Evolutionary conservation across 37 sponge, comb jelly and placozoan species (phyloP).

Genomic region (Chondrosia reniformis): DNA sequence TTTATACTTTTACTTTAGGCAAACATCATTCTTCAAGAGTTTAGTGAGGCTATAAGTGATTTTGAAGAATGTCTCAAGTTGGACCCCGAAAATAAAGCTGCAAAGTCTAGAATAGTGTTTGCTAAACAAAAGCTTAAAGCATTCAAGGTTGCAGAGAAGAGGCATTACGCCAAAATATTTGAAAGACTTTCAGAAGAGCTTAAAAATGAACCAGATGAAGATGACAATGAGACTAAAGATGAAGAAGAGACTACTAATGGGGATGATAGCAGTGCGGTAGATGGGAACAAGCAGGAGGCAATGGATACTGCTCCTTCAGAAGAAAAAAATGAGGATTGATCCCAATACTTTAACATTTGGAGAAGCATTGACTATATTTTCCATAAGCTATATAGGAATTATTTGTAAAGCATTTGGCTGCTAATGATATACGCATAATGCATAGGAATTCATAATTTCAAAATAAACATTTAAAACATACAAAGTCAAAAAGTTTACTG

Average conservation of each 20-base stretch:
- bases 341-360: too few species aligned
- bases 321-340: too few species aligned
- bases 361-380: too few species aligned
- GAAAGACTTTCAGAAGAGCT: slow-evolving; percentile 38
- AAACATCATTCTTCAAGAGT: slow-evolving; percentile 63
- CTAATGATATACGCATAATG: too few species aligned
- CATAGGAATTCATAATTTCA: too few species aligned
- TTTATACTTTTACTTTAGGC: slow-evolving; percentile 37
- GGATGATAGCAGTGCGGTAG: neutral
- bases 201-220: neutral
- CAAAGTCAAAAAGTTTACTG: too few species aligned
- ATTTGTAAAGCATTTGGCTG: neutral
- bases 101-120: slow-evolving; percentile 25
- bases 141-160: slow-evolving; percentile 62
- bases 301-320: too few species aligned
- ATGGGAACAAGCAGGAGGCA: too few species aligned
- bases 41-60: slow-evolving; percentile 62
- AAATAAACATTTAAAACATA: too few species aligned
- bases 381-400: neutral
- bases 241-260: neutral
- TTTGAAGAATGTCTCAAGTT: slow-evolving; percentile 77
- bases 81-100: slow-evolving; percentile 87
- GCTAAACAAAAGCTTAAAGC: slow-evolving; percentile 43
- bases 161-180: slow-evolving; percentile 82
- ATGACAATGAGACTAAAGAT: neutral